Base-by-base conservation (phyloP, 2,113 vertebrate species). In the Megalops atlanticus region DNA sequence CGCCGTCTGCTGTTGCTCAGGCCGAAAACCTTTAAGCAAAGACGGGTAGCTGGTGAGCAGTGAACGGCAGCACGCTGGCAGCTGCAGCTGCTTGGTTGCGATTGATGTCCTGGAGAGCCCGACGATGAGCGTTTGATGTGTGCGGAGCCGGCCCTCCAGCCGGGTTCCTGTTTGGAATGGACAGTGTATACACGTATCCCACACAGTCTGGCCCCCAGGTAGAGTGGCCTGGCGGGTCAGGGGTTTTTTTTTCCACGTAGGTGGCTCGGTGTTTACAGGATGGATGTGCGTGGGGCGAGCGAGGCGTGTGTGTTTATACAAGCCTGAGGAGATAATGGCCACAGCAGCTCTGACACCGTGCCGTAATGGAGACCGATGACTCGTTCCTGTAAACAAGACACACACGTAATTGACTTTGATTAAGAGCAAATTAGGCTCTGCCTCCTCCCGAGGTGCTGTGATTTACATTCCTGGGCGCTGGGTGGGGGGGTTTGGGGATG, bases 401-500 rank as follows among this genome's bases (percentile, higher is more conserved):
- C 58, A 31, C 82, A 90, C 90, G 87, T 87, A 90, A 90, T 92
- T 92, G 93, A 89, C 91, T 92, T 86, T 95, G 94, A 93, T 95
- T 94, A 95, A 95, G 95, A 93, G 94, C 93, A 94, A 95, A 94
- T 92, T 94, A 89, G 93, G 85, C 81, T 94, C 91, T 84, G 91
- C 85, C 77, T 74, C 89, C 86, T 87, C 80, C 85, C 45, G 87
- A 92, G 91, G 85, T 91, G 89, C 91, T 87, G 89, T 91, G 91
- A 94, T 95, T 95, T 92, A 92, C 91, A 87, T 90, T 87, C 92
- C 88, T 91, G 70, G 87, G 82, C 88, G 88, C 92, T 91, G 92
- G 89, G 90, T 88, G 89, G 88, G 83, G 87, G 85, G 27, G 82
- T 80, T 54, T 38, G 24, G 41, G 74, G 76, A 76, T 87, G 86